Percentiles rank a stretch among this genome's conserved stretches.
Conservation (phyloP, 2,888 invertebrate genomes). For the Callyntrura sp. region DNA sequence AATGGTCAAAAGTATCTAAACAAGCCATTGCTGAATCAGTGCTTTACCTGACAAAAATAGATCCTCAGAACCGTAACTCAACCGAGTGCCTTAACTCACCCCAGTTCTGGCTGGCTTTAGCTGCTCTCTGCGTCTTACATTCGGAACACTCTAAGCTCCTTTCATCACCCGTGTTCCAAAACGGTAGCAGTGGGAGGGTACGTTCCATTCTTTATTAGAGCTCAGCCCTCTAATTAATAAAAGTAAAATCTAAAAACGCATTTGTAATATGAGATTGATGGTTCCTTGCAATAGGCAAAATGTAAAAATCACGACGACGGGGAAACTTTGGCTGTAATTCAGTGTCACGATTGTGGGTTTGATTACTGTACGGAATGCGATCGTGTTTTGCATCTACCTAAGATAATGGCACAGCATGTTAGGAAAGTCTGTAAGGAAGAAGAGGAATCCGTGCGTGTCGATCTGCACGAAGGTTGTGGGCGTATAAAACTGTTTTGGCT, state of each 20-base stretch:
- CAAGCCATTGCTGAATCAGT: slow-evolving; percentile 95
- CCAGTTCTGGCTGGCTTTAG: slow-evolving; percentile 96
- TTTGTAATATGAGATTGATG: not conserved
- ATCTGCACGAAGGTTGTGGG: slow-evolving; percentile 98
- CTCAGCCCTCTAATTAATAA: slow-evolving; percentile 43
- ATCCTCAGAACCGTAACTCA: slow-evolving; percentile 91
- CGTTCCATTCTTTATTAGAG: slow-evolving; percentile 19
- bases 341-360: slow-evolving; percentile 94
- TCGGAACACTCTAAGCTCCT: slow-evolving; percentile 94
- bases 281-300: slow-evolving; percentile 88
- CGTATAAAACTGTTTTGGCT: slow-evolving; percentile 98
- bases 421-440: slow-evolving; percentile 98
- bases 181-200: slow-evolving; percentile 87
- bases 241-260: not conserved
- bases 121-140: slow-evolving; percentile 96
- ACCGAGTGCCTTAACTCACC: slow-evolving; percentile 93
- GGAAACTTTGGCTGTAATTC: slow-evolving; percentile 95
- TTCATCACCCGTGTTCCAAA: slow-evolving; percentile 91
- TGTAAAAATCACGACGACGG: slow-evolving; percentile 99
- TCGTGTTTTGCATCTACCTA: slow-evolving; percentile 96
- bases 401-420: slow-evolving; percentile 93
- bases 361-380: slow-evolving; percentile 98
- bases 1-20: slow-evolving; percentile 95
- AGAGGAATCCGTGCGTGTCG: slow-evolving; percentile 97
- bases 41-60: slow-evolving; percentile 92